A percentile compares a stretch with the other conserved stretches of the same genome.
These are phyloP conservation scores for Clarias magur DNA, from an alignment of 2,113 vertebrate species.

Conservation along the genomic window DNA sequence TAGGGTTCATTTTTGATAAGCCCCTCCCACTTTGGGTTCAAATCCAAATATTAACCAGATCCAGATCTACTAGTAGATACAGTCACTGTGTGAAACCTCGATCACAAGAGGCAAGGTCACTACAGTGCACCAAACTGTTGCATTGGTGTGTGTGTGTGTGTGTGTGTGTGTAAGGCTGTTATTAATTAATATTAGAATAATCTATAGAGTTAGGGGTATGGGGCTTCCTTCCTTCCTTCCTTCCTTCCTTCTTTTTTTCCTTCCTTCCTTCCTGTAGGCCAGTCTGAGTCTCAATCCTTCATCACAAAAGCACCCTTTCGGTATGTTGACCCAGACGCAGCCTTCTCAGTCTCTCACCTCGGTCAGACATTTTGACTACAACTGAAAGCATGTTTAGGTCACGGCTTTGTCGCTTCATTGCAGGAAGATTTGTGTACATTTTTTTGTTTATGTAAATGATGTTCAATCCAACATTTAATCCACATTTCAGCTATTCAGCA, in stretches of 20 bases:
- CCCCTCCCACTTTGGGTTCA: background rate
- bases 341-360: background rate
- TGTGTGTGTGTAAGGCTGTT: background rate
- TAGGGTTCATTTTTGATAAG: background rate
- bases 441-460: background rate
- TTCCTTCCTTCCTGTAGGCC: background rate
- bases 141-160: background rate
- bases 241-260: no score
- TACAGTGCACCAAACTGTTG: background rate
- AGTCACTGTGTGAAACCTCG: background rate
- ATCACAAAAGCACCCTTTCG: background rate
- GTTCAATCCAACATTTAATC: background rate
- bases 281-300: background rate
- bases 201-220: background rate
- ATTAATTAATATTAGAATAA: background rate
- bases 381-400: conserved; percentile 3
- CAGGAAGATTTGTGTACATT: background rate
- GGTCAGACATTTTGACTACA: conserved; percentile 6
- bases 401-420: background rate
- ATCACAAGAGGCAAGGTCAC: background rate
- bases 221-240: background rate
- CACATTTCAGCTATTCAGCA: background rate
- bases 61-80: background rate
- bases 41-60: background rate
- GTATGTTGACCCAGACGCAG: background rate